Evolutionary conservation across 2,888 invertebrate species (phyloP).

Genomic region (Branchinecta sandiegonensis): DNA sequence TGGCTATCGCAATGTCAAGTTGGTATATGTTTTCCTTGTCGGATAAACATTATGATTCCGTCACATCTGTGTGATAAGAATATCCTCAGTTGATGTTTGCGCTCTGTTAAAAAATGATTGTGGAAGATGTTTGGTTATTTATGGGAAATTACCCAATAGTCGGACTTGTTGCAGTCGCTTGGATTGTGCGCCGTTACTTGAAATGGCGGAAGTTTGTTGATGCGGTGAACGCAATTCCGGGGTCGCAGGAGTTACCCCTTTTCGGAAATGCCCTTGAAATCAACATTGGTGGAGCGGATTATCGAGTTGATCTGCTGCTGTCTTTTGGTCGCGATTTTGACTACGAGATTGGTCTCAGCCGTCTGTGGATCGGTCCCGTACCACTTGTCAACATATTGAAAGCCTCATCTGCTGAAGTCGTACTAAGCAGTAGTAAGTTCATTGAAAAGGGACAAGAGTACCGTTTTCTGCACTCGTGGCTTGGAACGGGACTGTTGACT

Average conservation of each 20-base stretch:
- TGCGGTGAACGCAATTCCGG: not conserved
- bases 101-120: too few relatives aligned
- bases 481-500: conserved; percentile 8
- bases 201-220: not conserved
- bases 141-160: too few relatives aligned
- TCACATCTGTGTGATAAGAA: too few relatives aligned
- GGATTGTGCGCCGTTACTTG: not conserved
- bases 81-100: too few relatives aligned
- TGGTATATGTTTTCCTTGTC: too few relatives aligned
- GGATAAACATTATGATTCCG: too few relatives aligned
- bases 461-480: conserved; percentile 7
- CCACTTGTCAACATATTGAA: not conserved
- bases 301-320: not conserved
- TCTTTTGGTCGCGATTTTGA: not conserved
- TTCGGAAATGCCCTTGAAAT: conserved; percentile 4
- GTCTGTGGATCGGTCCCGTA: conserved; percentile 1
- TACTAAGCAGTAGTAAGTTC: not conserved
- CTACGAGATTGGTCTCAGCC: not conserved
- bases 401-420: not conserved
- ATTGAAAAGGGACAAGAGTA: conserved; percentile 4
- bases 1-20: too few relatives aligned
- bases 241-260: not conserved
- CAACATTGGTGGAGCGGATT: not conserved
- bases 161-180: too few relatives aligned
- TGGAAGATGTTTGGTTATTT: too few relatives aligned